A percentile compares a stretch with the other conserved stretches of the same genome.
These are phyloP conservation scores for Diploscapter pachys DNA, from an alignment of 1,140 invertebrate genomes.

Conservation along the genomic window DNA sequence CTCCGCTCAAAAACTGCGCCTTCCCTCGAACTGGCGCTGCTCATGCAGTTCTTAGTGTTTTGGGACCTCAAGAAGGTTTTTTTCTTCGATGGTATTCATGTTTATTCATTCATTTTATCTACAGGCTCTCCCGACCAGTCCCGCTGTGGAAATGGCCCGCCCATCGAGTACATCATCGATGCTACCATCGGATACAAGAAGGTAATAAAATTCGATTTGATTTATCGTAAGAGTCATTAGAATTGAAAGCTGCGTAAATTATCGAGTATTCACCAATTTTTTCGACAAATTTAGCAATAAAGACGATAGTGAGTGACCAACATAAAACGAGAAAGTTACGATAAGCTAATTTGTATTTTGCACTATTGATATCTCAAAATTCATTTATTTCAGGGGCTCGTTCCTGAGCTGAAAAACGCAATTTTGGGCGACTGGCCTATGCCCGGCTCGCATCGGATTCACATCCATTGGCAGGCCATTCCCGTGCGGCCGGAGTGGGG, in stretches of 20 bases:
- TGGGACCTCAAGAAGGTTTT: constrained; percentile 37
- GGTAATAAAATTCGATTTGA: too few relatives aligned
- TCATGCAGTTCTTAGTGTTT: constrained; percentile 49
- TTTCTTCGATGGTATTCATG: too few relatives aligned
- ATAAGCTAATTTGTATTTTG: too few relatives aligned
- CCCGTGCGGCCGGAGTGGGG: constrained; percentile 41
- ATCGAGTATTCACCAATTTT: too few relatives aligned
- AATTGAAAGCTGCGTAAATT: too few relatives aligned
- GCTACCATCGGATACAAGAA: constrained; percentile 47
- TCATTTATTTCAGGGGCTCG: background rate
- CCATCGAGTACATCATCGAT: constrained; percentile 54
- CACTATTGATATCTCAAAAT: too few relatives aligned
- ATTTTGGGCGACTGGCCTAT: constrained; percentile 53
- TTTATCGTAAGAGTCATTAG: too few relatives aligned
- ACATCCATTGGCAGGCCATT: constrained; percentile 47
- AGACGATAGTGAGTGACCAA: too few relatives aligned
- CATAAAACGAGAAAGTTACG: too few relatives aligned
- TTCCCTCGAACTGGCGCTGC: constrained; percentile 51
- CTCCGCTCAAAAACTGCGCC: constrained; percentile 47
- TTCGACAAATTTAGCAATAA: too few relatives aligned
- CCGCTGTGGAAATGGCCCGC: constrained; percentile 31
- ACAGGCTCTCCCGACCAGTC: background rate
- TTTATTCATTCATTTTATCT: too few relatives aligned
- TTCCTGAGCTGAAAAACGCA: constrained; percentile 16
- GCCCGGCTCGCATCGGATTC: constrained; percentile 32